Percentiles rank a stretch among this genome's conserved stretches.
Evolutionary conservation across 2,888 invertebrate genomes (phyloP).

Genomic region (Fabriciana adippe): DNA sequence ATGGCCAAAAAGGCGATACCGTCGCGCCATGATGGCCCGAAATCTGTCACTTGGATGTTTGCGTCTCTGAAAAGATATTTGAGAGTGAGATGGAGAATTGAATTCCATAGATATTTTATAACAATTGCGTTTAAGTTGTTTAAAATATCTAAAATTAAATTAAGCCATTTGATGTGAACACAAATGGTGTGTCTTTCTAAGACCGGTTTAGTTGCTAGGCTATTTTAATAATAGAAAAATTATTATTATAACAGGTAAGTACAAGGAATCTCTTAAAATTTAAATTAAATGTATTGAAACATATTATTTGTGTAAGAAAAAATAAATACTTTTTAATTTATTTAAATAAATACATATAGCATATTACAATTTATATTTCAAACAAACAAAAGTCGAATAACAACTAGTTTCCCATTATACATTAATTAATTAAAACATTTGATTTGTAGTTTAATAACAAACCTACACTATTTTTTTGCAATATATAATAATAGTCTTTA

Average conservation of each 20-base stretch:
- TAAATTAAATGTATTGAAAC: background rate
- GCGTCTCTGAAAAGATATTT: constrained; percentile 83
- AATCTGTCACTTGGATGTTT: constrained; percentile 95
- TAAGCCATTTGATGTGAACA: background rate
- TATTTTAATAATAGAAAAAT: background rate
- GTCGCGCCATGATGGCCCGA: constrained; percentile 97
- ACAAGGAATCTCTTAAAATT: background rate
- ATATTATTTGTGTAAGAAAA: too few species aligned
- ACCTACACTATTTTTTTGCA: too few species aligned
- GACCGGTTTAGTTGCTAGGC: constrained; percentile 1
- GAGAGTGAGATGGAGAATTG: background rate
- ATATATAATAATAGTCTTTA: too few species aligned
- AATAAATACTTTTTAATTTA: too few species aligned
- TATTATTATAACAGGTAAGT: background rate
- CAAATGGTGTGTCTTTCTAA: background rate
- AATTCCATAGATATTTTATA: background rate
- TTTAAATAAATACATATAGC: too few species aligned
- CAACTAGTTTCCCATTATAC: too few species aligned
- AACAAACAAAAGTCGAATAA: too few species aligned
- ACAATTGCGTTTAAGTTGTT: too few species aligned
- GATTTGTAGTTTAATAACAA: too few species aligned
- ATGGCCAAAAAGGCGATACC: constrained; percentile 97
- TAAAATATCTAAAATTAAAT: background rate
- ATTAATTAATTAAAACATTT: too few species aligned
- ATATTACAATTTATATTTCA: too few species aligned